Evolutionary conservation across 2,888 invertebrate species (phyloP).

Genomic region (Bursaphelenchus okinawaensis): DNA sequence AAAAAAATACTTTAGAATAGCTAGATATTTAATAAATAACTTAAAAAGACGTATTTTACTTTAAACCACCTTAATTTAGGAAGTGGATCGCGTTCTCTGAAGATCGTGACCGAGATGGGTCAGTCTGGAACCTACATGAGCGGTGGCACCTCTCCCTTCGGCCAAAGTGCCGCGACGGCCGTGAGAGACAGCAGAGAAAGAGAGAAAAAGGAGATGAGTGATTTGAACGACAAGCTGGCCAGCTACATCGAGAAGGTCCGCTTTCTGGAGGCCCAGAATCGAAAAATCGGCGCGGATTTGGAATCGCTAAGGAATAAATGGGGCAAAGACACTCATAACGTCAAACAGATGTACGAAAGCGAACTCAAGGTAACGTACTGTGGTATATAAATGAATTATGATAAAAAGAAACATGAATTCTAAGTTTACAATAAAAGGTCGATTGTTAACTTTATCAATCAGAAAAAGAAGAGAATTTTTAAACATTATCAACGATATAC

Average conservation of each 20-base stretch:
- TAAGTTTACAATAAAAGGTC: no score
- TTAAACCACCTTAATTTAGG: conserved; percentile 25
- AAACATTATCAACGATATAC: no score
- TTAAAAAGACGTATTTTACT: neutral
- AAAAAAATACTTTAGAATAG: neutral
- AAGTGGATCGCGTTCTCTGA: conserved; percentile 46
- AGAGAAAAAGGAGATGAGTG: conserved; percentile 63
- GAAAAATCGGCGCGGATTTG: conserved; percentile 52
- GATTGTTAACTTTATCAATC: no score
- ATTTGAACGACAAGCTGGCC: conserved; percentile 62
- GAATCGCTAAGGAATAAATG: conserved; percentile 41
- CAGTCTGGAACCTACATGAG: conserved; percentile 32
- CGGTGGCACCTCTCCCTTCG: conserved; percentile 36
- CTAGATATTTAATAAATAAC: no score
- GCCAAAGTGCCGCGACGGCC: conserved; percentile 58
- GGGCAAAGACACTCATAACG: conserved; percentile 48
- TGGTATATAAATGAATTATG: no score
- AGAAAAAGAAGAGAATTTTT: no score
- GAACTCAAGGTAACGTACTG: conserved; percentile 27
- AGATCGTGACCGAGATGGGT: conserved; percentile 54
- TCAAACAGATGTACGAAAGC: conserved; percentile 37
- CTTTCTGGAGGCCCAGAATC: conserved; percentile 57
- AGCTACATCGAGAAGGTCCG: conserved; percentile 62
- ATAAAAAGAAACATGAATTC: no score
- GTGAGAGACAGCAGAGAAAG: conserved; percentile 59